Evolutionary conservation across 2,797 vertebrate species (phyloP).

Genomic region (Esox lucius): DNA sequence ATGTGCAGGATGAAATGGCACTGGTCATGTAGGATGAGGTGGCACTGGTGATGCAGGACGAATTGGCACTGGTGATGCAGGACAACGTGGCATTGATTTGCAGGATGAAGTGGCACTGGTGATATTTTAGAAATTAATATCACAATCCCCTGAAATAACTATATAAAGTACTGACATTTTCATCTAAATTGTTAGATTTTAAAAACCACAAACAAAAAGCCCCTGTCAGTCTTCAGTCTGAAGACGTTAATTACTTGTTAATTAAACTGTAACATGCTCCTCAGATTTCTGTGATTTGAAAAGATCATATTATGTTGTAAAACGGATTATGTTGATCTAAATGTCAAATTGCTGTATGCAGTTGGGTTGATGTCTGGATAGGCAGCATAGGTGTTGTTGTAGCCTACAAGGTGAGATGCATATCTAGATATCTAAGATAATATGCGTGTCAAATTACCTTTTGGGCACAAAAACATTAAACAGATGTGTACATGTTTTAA

Average conservation of each 20-base stretch:
- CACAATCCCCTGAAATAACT: neutral
- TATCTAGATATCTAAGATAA: neutral
- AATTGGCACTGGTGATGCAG: too few species aligned
- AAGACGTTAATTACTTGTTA: neutral
- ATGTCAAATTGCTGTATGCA: neutral
- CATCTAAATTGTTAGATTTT: neutral
- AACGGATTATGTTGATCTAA: neutral
- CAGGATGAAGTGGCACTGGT: too few species aligned
- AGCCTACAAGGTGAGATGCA: neutral
- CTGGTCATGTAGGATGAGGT: too few species aligned
- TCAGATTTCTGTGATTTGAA: conserved; percentile 3
- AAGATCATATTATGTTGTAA: neutral
- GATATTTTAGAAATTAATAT: too few species aligned
- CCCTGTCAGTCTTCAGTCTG: neutral
- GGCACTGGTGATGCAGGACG: too few species aligned
- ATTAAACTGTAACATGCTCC: neutral
- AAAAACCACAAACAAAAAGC: neutral
- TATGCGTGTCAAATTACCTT: neutral
- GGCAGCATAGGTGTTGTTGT: neutral
- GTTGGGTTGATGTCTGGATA: neutral
- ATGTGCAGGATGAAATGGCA: too few species aligned
- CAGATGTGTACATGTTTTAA: neutral
- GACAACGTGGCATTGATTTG: too few species aligned
- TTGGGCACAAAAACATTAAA: neutral
- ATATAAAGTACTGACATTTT: neutral